These are phyloP conservation scores for Cyclophora punctaria DNA, from an alignment of 2,888 invertebrate genomes.

Conservation along the genomic window DNA sequence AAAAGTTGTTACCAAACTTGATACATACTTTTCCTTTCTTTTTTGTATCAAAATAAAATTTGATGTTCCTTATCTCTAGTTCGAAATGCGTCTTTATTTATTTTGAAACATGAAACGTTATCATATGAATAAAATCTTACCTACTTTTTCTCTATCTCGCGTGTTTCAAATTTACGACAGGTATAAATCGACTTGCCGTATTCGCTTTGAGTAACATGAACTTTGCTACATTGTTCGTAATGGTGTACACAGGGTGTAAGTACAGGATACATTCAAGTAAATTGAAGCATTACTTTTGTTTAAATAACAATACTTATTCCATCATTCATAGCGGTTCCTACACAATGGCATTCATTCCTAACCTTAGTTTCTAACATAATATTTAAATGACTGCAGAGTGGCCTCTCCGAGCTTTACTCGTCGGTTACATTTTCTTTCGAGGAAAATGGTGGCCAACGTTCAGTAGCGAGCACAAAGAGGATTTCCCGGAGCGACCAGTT, in stretches of 20 bases:
- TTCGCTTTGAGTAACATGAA: too few relatives aligned
- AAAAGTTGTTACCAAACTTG: constrained; percentile 18
- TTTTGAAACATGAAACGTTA: constrained; percentile 11
- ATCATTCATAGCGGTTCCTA: too few relatives aligned
- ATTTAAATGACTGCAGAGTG: too few relatives aligned
- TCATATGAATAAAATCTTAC: constrained; percentile 5
- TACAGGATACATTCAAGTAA: too few relatives aligned
- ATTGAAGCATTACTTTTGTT: too few relatives aligned
- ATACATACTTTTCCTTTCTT: constrained; percentile 17
- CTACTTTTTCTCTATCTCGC: not conserved
- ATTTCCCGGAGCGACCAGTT: constrained; percentile 35
- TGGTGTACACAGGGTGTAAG: too few relatives aligned
- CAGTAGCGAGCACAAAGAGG: constrained; percentile 28
- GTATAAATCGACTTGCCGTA: not conserved
- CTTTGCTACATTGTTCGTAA: too few relatives aligned
- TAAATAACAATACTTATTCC: too few relatives aligned
- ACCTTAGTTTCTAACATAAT: too few relatives aligned
- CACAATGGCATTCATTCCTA: too few relatives aligned
- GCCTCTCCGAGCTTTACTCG: too few relatives aligned
- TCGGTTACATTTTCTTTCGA: constrained; percentile 18
- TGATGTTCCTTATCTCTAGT: constrained; percentile 7
- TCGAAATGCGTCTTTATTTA: constrained; percentile 12
- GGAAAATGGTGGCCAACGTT: constrained; percentile 23
- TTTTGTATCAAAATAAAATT: constrained; percentile 16
- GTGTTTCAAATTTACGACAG: not conserved